phyloP scores from a whole-genome alignment of 2,888 invertebrate genomes.

The Timema podura region DNA sequence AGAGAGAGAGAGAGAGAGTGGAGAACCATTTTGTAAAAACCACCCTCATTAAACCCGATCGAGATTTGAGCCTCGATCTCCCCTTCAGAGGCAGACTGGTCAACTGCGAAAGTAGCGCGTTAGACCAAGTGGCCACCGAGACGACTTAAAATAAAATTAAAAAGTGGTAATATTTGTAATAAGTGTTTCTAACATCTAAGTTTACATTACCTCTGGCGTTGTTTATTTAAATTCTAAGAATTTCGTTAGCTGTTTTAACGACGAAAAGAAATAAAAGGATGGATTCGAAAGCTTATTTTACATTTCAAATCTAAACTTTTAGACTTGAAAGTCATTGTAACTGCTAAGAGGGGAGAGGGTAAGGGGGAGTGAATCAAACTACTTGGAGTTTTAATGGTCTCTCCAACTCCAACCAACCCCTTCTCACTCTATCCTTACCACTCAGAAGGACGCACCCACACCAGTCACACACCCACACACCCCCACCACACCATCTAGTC shows the following conservation, averaged over 20 bases:
- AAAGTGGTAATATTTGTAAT: too few relatives aligned
- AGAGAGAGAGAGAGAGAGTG: neutral
- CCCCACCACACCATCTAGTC: neutral
- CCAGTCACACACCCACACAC: neutral
- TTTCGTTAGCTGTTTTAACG: too few relatives aligned
- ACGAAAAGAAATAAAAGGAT: too few relatives aligned
- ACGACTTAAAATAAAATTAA: neutral
- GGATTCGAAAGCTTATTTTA: too few relatives aligned
- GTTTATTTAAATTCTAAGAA: too few relatives aligned
- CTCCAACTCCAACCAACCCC: neutral
- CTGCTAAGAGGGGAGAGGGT: neutral
- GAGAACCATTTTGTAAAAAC: neutral
- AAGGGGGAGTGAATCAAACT: neutral
- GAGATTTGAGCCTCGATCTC: too few relatives aligned
- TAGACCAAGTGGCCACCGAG: neutral
- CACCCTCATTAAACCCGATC: too few relatives aligned
- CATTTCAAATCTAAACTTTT: constrained; percentile 13
- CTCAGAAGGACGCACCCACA: neutral
- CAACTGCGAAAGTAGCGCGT: too few relatives aligned
- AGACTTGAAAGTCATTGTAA: constrained; percentile 9
- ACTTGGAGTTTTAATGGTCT: constrained; percentile 15
- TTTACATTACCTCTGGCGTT: too few relatives aligned
- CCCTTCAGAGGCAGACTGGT: too few relatives aligned
- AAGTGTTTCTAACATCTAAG: too few relatives aligned
- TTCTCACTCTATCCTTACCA: neutral